Conservation (phyloP, 2,888 invertebrate species). For the Drosophila ezoana region DNA sequence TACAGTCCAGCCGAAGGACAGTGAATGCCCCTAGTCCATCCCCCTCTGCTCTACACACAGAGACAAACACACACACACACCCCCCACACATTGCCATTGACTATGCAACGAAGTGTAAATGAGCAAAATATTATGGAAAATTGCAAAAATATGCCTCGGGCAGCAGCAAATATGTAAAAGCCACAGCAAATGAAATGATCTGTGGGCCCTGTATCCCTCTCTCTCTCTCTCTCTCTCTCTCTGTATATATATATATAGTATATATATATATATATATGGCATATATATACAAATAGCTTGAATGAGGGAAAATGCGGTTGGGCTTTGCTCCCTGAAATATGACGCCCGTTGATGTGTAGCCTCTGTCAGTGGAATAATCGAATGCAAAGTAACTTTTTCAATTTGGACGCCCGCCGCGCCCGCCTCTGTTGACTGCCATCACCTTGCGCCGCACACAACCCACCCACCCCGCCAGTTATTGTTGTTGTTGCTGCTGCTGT, state of each 20-base stretch:
- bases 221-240: too few species aligned
- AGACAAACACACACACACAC: background rate
- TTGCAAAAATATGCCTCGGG: constrained; percentile 70
- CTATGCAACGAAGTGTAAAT: constrained; percentile 74
- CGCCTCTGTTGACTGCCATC: constrained; percentile 29
- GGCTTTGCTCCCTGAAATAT: constrained; percentile 34
- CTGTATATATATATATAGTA: background rate
- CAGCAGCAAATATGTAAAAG: constrained; percentile 23
- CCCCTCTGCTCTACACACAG: too few species aligned
- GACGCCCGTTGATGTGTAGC: constrained; percentile 41
- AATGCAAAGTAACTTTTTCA: constrained; percentile 79
- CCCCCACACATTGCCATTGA: constrained; percentile 35
- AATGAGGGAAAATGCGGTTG: too few species aligned
- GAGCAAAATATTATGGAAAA: constrained; percentile 76
- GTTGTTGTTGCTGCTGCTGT: constrained; percentile 29
- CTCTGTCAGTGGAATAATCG: constrained; percentile 61
- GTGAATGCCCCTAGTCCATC: too few species aligned
- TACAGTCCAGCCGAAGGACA: constrained; percentile 34
- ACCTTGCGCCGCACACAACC: constrained; percentile 16
- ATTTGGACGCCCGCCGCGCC: constrained; percentile 58
- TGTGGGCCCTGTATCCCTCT: constrained; percentile 10
- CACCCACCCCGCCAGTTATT: background rate
- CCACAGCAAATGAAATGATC: constrained; percentile 64
- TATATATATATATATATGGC: too few species aligned
- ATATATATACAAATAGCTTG: background rate